Evolutionary conservation across 2,888 invertebrate genomes (phyloP).

Genomic region (Terebella lapidaria): DNA sequence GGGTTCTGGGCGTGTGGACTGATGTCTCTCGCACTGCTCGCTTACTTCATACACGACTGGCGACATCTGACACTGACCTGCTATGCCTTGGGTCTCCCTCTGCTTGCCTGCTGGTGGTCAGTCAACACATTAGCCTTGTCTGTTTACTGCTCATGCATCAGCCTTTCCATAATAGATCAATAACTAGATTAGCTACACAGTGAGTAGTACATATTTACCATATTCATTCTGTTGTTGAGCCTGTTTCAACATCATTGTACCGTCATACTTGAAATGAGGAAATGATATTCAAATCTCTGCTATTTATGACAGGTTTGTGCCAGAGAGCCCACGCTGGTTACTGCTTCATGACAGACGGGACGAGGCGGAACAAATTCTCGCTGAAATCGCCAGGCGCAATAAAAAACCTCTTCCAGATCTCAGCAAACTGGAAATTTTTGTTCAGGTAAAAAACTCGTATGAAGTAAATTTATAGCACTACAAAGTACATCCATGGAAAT

Average conservation of each 20-base stretch:
- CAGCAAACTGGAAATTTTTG: conserved; percentile 25
- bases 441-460: conserved; percentile 30
- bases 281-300: too few relatives aligned
- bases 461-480: neutral
- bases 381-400: conserved; percentile 37
- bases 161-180: too few relatives aligned
- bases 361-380: conserved; percentile 37
- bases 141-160: neutral
- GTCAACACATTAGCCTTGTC: conserved; percentile 10
- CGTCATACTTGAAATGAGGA: too few relatives aligned
- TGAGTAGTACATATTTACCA: too few relatives aligned
- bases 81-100: conserved; percentile 31
- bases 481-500: too few relatives aligned
- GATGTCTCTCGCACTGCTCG: conserved; percentile 39
- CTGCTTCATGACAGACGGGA: conserved; percentile 35
- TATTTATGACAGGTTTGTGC: conserved; percentile 28
- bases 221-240: too few relatives aligned
- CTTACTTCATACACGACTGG: conserved; percentile 44
- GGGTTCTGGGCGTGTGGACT: conserved; percentile 49
- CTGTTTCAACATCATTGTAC: too few relatives aligned
- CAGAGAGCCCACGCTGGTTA: conserved; percentile 48
- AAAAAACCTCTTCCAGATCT: conserved; percentile 37
- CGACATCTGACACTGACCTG: conserved; percentile 38
- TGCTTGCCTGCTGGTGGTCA: conserved; percentile 44
- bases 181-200: too few relatives aligned